Percentiles rank a stretch among this genome's conserved stretches.
These are phyloP conservation scores for Microdon myrmicae DNA, from an alignment of 2,888 invertebrate species.

Conservation along the genomic window DNA sequence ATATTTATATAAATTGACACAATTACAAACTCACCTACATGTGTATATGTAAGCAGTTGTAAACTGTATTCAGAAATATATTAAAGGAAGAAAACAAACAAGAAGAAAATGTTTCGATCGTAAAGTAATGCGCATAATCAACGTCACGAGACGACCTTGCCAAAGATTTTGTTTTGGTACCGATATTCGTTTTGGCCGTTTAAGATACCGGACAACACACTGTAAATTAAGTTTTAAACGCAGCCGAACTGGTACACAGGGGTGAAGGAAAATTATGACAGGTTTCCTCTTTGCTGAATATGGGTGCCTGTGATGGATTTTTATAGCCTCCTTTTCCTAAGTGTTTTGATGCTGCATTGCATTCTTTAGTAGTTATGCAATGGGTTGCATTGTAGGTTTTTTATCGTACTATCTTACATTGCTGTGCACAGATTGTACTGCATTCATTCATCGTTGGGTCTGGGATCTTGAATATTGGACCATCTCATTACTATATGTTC, in stretches of 20 bases:
- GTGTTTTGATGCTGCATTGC: slow-evolving; percentile 38
- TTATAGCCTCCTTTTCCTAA: slow-evolving; percentile 25
- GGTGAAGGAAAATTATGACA: slow-evolving; percentile 28
- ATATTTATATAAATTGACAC: too few relatives aligned
- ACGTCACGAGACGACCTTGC: slow-evolving; percentile 49
- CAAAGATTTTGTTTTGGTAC: slow-evolving; percentile 49
- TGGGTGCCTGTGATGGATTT: slow-evolving; percentile 8
- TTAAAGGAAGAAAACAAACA: too few relatives aligned
- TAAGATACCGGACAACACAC: slow-evolving; percentile 16
- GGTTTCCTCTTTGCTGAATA: slow-evolving; percentile 17
- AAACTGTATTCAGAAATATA: slow-evolving; percentile 38
- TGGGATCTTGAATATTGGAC: slow-evolving; percentile 13
- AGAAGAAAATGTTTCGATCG: slow-evolving; percentile 39
- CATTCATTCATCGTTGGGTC: slow-evolving; percentile 38
- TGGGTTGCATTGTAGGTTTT: slow-evolving; percentile 12
- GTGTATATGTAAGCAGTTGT: slow-evolving; percentile 10
- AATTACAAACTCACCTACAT: slow-evolving; percentile 10
- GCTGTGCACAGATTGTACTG: slow-evolving; percentile 27
- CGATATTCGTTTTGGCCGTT: slow-evolving; percentile 34
- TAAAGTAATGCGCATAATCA: slow-evolving; percentile 50
- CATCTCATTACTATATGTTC: slow-evolving; percentile 15
- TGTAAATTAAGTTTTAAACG: slow-evolving; percentile 28
- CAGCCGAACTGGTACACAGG: slow-evolving; percentile 32
- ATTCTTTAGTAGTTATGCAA: slow-evolving; percentile 42
- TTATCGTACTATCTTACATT: slow-evolving; percentile 23